Conservation (phyloP, 2,888 invertebrate genomes). For the Chouioia cunea region DNA sequence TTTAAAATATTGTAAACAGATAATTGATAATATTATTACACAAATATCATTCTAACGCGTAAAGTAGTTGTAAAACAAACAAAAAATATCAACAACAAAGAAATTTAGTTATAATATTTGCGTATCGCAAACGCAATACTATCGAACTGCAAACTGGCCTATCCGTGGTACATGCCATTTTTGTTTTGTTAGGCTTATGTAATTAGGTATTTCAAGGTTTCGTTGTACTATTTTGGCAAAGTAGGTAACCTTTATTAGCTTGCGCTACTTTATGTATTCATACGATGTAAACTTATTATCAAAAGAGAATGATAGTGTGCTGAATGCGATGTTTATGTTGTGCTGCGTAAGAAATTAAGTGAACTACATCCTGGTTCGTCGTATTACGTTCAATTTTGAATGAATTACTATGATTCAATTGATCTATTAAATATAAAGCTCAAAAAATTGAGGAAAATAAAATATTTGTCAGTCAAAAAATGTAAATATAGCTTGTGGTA, state of each 20-base stretch:
- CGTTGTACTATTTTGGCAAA: constrained; percentile 46
- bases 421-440: constrained; percentile 22
- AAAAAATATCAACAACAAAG: no score
- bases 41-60: no score
- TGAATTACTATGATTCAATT: constrained; percentile 21
- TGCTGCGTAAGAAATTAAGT: constrained; percentile 69
- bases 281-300: no score
- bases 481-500: constrained; percentile 60
- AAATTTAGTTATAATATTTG: no score
- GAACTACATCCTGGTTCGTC: constrained; percentile 69
- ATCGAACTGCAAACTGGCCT: no score
- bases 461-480: constrained; percentile 62
- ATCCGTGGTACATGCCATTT: no score
- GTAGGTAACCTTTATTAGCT: constrained; percentile 34
- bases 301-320: constrained; percentile 44
- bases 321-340: constrained; percentile 68
- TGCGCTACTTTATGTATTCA: constrained; percentile 31
- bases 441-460: constrained; percentile 60
- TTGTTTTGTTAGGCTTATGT: no score
- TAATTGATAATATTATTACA: no score
- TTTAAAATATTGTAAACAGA: no score
- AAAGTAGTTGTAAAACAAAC: no score
- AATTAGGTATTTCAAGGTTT: no score
- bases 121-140: no score
- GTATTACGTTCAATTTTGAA: constrained; percentile 52